Base-by-base conservation (phyloP, 2,888 invertebrate species). In the Cabera pusaria region DNA sequence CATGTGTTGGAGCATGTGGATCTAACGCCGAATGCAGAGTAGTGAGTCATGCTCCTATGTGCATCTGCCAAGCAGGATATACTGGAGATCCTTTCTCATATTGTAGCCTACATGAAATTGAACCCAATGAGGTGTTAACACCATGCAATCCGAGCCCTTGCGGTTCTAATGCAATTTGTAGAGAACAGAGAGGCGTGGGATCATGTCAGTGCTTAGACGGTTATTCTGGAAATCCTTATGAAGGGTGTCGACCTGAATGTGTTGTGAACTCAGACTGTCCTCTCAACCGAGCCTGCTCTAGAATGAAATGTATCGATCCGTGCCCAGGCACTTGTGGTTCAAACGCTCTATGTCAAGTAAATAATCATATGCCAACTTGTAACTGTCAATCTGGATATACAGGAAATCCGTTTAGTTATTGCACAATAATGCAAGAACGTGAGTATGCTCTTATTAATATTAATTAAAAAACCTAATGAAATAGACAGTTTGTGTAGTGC, bases 251-350 rank as follows among this genome's bases (percentile, higher is more conserved):
- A 42, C 94, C 94, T 4, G 94, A 95, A 79, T 95, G 95, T 66
- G 80, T 92, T 0, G 79, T 93, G 2, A 93, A 94, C 73, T 91
- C 93, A 0, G 95, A 95, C 63, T 95, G 95, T 64, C 87, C 93
- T 1, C 90, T 93, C 0, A 92, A 93, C 56, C 90, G 84, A 59
- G 94, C 94, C 8, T 95, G 95, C 64, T 90, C 93, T 5, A 90
- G 92, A 65, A 92, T 93, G 73, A 94, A 93, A 70, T 95, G 95
- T 67, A 78, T 90, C 35, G 93, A 95, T 74, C 95, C 95, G 12
- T 96, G 95, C 62, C 93, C 94, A 6, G 95, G 95, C 42, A 93
- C 93, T 12, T 96, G 96, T 65, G 96, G 96, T 9, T 79, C 92
- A 18, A 91, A 91, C 53, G 94, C 96, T 3, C 68, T 90, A 35